Percentiles rank a stretch among this genome's conserved stretches.
phyloP scores from a whole-genome alignment of 2,113 vertebrate species.

The Macrotus californicus region DNA sequence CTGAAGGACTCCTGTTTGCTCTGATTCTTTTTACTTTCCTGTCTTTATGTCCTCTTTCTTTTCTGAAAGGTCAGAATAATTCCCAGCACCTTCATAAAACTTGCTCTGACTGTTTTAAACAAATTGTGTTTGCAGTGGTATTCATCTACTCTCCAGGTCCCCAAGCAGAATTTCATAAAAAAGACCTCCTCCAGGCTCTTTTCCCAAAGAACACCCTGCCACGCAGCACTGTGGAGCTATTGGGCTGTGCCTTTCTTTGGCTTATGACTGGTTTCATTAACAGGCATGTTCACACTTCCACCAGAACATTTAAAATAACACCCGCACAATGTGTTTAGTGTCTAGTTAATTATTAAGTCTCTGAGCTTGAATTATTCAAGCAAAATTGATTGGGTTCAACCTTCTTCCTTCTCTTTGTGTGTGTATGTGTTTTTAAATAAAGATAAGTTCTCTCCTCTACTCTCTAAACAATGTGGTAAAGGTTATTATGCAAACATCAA shows the following conservation, averaged over 20 bases:
- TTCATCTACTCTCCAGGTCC: not conserved
- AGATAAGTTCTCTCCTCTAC: constrained; percentile 17
- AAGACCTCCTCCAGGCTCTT: not conserved
- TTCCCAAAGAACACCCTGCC: not conserved
- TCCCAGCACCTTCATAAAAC: constrained; percentile 24
- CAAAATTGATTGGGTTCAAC: constrained; percentile 61
- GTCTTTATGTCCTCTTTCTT: not conserved
- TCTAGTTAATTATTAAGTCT: constrained; percentile 70
- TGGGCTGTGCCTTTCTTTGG: constrained; percentile 37
- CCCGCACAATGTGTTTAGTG: constrained; percentile 57
- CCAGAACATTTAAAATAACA: constrained; percentile 63
- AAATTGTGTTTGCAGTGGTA: not conserved
- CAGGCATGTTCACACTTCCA: constrained; percentile 64
- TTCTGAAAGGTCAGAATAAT: not conserved
- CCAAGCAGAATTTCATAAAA: not conserved
- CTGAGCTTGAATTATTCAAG: constrained; percentile 66
- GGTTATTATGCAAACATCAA: constrained; percentile 47
- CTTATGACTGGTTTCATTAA: constrained; percentile 61
- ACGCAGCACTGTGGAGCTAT: not conserved
- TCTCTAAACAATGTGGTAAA: constrained; percentile 50
- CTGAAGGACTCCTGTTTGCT: not conserved
- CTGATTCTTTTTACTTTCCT: not conserved
- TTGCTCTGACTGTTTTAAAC: constrained; percentile 13
- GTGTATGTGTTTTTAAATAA: not conserved
- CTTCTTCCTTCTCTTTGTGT: constrained; percentile 44